Evolutionary conservation across 2,797 vertebrate genomes (phyloP).

Genomic region (Hipposideros larvatus): DNA sequence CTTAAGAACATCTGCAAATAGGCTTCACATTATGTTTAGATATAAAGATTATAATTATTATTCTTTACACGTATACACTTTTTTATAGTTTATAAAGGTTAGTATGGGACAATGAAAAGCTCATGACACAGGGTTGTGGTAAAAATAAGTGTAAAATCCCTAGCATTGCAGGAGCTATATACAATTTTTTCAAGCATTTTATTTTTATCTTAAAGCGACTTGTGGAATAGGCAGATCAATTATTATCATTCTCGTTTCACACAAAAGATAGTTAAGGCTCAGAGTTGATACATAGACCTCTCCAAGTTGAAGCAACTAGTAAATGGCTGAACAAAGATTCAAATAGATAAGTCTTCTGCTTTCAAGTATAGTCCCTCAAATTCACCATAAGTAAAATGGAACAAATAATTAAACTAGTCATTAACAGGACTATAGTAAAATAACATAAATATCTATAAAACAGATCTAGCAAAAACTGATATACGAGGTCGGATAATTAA

Average conservation of each 20-base stretch:
- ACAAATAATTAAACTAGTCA: slow-evolving; percentile 33
- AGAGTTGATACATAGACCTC: not conserved
- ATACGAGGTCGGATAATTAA: too few relatives aligned
- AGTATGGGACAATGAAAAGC: not conserved
- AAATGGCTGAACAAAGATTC: not conserved
- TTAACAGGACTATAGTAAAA: not conserved
- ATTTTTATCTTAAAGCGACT: not conserved
- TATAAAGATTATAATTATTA: not conserved
- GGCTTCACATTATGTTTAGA: not conserved
- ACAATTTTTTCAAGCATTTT: not conserved
- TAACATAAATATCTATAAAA: not conserved
- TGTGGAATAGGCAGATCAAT: not conserved
- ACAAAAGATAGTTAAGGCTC: not conserved
- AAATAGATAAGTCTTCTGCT: not conserved
- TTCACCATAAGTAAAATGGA: not conserved
- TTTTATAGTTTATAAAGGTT: not conserved
- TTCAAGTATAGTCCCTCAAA: not conserved
- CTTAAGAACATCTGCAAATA: not conserved
- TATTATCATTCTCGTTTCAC: not conserved
- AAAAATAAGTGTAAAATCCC: not conserved
- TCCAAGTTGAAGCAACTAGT: not conserved
- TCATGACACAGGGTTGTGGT: not conserved
- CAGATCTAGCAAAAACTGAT: not conserved
- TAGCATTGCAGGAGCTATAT: not conserved
- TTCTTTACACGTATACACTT: not conserved